These are phyloP conservation scores for Emmelina monodactyla DNA, from an alignment of 2,888 invertebrate genomes.

Conservation along the genomic window DNA sequence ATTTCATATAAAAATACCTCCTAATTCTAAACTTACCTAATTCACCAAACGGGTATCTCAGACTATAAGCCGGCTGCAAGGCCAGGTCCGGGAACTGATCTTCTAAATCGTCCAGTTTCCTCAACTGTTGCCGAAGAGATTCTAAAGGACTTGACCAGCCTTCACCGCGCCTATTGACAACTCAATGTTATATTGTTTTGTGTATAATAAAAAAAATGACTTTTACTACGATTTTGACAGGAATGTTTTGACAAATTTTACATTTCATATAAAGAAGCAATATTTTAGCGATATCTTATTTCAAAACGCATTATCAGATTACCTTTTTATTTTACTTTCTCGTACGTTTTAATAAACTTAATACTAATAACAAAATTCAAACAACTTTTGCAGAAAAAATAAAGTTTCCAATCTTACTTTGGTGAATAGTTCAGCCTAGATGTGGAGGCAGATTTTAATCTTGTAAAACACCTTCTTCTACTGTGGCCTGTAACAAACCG, in stretches of 20 bases:
- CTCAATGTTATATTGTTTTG: too few relatives aligned
- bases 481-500: slow-evolving; percentile 50
- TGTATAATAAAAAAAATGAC: too few relatives aligned
- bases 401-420: too few relatives aligned
- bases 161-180: slow-evolving; percentile 50
- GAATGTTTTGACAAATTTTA: too few relatives aligned
- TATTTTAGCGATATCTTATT: too few relatives aligned
- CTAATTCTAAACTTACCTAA: slow-evolving; percentile 64
- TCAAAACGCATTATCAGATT: slow-evolving; percentile 5
- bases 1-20: too few relatives aligned
- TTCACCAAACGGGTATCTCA: slow-evolving; percentile 83
- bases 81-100: slow-evolving; percentile 80
- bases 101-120: slow-evolving; percentile 82
- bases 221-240: too few relatives aligned
- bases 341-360: too few relatives aligned
- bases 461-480: slow-evolving; percentile 72
- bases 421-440: slow-evolving; percentile 71
- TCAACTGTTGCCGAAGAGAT: slow-evolving; percentile 78
- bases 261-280: too few relatives aligned
- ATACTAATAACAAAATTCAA: too few relatives aligned
- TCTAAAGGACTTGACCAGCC: slow-evolving; percentile 79
- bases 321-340: too few relatives aligned
- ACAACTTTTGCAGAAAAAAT: too few relatives aligned
- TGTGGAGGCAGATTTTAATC: slow-evolving; percentile 74
- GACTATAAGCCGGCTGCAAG: slow-evolving; percentile 78